Base-by-base conservation (phyloP, 2,888 invertebrate genomes). In the Neuroscelio doddi region DNA sequence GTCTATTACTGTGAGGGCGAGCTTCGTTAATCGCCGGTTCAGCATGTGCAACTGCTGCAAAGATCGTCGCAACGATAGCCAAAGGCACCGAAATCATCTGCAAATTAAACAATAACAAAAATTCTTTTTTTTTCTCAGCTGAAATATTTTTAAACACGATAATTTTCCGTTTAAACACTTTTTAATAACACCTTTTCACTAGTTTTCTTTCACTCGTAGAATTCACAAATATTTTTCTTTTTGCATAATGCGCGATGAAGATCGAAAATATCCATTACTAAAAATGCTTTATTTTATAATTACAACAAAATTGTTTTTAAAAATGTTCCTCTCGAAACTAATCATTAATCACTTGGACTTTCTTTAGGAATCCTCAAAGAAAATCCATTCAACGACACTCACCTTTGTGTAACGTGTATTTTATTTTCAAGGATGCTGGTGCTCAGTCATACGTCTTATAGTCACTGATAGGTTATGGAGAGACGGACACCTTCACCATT, bases 21-120 rank as follows among this genome's bases (percentile, higher is more conserved):
- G 86, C 86, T 85, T 88, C 86, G 69, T 85, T 87, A 78, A 88
- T 86, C 50, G 88, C 88, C 51, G 87, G 87, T 55, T 83, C 78
- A 45, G 76, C 79, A 71, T 87, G 87, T 58, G 79, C 83, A 68
- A 85, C 74, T 51, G 81, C 83, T 74, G 89, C 89, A 74, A 90
- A 87, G 72, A 88, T 88, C 55, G 69, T 39, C 53, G 68, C 74
- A 79, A 90, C 84, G 74, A 88, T 86, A 80, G 89, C 89, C 84
- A 92, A 85, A 80, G 87, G 86, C 86, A 89, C 89, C 86, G 89
- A 83, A 86, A 90, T 92, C 93, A 93, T 93, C 91, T 91, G 86
- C 39, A 86, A 85, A 55, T 49, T 15, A 57, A 42, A 61, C 16
- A 52, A 42, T 41, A 29, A 29, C 15, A 38, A 39, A 10, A 21